Evolutionary conservation across 2,888 invertebrate genomes (phyloP).

Genomic region (Piscicola geometra): DNA sequence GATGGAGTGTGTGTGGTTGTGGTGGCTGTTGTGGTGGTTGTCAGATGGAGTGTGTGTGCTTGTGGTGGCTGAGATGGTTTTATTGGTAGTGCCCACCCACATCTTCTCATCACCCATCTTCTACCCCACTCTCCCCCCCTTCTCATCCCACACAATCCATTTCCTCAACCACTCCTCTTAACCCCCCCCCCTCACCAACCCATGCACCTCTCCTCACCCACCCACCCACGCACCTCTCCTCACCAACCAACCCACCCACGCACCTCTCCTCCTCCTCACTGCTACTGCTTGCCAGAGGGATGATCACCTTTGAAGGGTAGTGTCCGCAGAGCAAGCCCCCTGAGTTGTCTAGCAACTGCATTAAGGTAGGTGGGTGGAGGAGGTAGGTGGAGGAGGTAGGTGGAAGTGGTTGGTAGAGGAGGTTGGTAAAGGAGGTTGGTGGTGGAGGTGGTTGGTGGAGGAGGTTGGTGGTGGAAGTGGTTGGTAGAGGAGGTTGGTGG

Average conservation of each 20-base stretch:
- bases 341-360: conserved; percentile 63
- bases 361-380: too few relatives aligned
- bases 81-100: too few relatives aligned
- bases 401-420: neutral
- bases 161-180: too few relatives aligned
- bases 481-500: neutral
- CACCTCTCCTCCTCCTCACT: neutral
- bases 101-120: too few relatives aligned
- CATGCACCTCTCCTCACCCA: neutral
- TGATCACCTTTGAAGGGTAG: conserved; percentile 68
- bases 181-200: too few relatives aligned
- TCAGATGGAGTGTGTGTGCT: too few relatives aligned
- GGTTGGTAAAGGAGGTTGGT: neutral
- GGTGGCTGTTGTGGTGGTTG: too few relatives aligned
- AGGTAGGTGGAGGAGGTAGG: neutral
- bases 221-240: neutral
- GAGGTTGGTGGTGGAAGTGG: neutral
- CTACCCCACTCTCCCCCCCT: neutral
- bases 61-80: too few relatives aligned
- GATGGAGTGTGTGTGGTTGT: too few relatives aligned
- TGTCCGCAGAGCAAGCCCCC: conserved; percentile 67
- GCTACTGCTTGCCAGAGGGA: conserved; percentile 56
- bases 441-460: neutral
- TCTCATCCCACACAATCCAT: neutral
- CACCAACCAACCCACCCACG: neutral